These are phyloP conservation scores for Gymnodraco acuticeps DNA, from an alignment of 2,797 vertebrate species.

Conservation along the genomic window DNA sequence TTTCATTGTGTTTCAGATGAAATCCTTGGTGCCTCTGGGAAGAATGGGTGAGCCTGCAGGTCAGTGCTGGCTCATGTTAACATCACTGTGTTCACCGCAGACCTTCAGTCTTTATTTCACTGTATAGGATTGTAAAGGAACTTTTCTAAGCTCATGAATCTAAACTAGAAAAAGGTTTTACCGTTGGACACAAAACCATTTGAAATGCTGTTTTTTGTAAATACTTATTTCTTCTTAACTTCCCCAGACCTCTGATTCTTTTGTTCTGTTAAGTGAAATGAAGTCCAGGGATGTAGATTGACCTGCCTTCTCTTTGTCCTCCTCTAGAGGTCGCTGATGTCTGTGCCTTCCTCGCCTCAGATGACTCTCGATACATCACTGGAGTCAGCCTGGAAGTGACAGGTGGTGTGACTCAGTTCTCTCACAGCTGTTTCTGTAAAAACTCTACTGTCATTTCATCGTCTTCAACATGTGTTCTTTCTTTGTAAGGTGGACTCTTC, in stretches of 20 bases:
- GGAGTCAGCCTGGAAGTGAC: slow-evolving; percentile 91
- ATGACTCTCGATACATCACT: slow-evolving; percentile 91
- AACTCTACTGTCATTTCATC: background rate
- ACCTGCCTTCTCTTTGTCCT: background rate
- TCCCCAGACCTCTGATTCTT: background rate
- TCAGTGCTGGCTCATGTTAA: slow-evolving; percentile 51
- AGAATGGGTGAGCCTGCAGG: slow-evolving; percentile 87
- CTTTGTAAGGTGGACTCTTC: slow-evolving; percentile 83
- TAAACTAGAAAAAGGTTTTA: background rate
- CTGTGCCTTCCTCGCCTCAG: slow-evolving; percentile 91
- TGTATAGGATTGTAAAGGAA: background rate
- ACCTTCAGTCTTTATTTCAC: background rate
- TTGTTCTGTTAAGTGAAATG: background rate
- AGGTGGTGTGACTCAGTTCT: slow-evolving; percentile 69
- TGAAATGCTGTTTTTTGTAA: background rate
- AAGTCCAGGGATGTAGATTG: background rate
- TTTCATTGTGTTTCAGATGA: slow-evolving; percentile 78
- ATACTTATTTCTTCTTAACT: background rate
- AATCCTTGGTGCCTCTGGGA: slow-evolving; percentile 85
- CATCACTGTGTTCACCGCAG: background rate
- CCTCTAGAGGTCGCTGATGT: slow-evolving; percentile 89
- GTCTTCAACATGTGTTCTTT: background rate
- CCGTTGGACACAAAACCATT: background rate
- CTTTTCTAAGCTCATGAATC: background rate
- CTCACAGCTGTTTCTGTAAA: background rate